Evolutionary conservation across 2,888 invertebrate species (phyloP).

Genomic region (Thumatha senex): DNA sequence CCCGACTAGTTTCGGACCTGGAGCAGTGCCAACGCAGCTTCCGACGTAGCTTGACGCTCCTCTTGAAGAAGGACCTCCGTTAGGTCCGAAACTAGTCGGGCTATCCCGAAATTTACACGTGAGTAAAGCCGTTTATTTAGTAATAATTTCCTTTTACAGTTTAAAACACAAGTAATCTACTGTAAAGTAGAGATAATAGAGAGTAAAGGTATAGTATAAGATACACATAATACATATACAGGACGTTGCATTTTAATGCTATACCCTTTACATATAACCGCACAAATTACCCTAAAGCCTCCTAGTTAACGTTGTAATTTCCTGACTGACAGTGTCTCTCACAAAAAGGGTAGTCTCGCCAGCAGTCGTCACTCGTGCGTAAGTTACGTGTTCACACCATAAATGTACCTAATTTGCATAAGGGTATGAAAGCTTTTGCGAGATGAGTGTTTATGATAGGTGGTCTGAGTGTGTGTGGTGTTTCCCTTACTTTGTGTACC

Average conservation of each 20-base stretch:
- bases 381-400: conserved; percentile 49
- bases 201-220: too few species aligned
- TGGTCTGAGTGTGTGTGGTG: conserved; percentile 25
- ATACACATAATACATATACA: background rate
- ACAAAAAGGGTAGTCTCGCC: conserved; percentile 61
- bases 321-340: conserved; percentile 71
- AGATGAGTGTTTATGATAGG: conserved; percentile 71
- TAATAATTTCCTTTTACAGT: too few species aligned
- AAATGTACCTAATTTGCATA: conserved; percentile 74
- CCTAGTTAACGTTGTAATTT: conserved; percentile 69
- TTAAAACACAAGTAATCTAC: too few species aligned
- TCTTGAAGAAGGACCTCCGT: too few species aligned
- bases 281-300: conserved; percentile 60
- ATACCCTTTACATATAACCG: conserved; percentile 26
- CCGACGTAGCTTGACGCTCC: too few species aligned
- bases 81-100: too few species aligned
- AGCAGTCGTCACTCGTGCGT: conserved; percentile 46
- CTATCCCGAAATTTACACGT: too few species aligned
- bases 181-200: too few species aligned
- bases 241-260: background rate
- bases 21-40: too few species aligned
- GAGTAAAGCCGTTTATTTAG: too few species aligned
- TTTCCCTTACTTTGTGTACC: conserved; percentile 35
- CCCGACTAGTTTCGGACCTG: too few species aligned
- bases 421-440: conserved; percentile 67